Percentiles rank a stretch among this genome's conserved stretches.
Evolutionary conservation across 1,140 invertebrate species (phyloP).

Genomic region (Glomeris maerens): DNA sequence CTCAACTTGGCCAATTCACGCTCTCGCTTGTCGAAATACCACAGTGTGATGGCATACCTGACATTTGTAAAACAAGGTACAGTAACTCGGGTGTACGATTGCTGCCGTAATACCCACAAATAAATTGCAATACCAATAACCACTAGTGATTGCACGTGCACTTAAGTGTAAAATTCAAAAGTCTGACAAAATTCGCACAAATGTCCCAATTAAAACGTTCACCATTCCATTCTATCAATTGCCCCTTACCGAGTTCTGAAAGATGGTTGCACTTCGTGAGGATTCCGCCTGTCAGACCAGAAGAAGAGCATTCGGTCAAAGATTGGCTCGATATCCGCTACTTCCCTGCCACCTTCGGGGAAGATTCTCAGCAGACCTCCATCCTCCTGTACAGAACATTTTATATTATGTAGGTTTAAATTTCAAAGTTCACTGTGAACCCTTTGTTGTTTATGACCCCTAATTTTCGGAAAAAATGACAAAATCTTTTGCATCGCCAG

Average conservation of each 20-base stretch:
- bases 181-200: not conserved
- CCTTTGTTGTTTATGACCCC: no score
- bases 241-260: conserved; percentile 46
- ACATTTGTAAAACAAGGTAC: conserved; percentile 13
- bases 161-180: not conserved
- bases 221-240: not conserved
- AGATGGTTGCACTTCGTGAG: conserved; percentile 89
- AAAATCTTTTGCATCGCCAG: conserved; percentile 3
- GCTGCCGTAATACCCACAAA: not conserved
- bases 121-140: not conserved
- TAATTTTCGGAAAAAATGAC: not conserved
- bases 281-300: conserved; percentile 92
- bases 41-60: conserved; percentile 86
- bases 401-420: no score
- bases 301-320: conserved; percentile 92
- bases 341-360: conserved; percentile 61
- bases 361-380: conserved; percentile 70
- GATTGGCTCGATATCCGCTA: conserved; percentile 80
- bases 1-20: conserved; percentile 47
- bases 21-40: conserved; percentile 86
- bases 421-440: no score
- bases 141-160: not conserved
- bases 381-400: conserved; percentile 28
- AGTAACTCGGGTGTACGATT: not conserved
- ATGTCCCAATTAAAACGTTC: not conserved